Evolutionary conservation across 2,113 vertebrate species (phyloP).

Genomic region (Tylochromis polylepis): DNA sequence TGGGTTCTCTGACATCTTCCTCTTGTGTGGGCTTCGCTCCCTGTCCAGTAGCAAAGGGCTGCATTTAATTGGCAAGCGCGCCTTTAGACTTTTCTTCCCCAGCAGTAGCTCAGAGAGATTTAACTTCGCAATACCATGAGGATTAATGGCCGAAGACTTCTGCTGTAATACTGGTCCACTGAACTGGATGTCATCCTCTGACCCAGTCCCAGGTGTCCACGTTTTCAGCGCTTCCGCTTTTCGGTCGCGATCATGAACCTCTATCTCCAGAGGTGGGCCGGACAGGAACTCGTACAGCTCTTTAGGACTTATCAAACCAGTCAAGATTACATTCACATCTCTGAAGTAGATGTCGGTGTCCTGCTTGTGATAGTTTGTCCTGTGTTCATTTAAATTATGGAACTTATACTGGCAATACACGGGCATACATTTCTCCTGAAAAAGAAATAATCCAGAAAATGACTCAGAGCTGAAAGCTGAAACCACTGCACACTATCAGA

Average conservation of each 20-base stretch:
- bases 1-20: background rate
- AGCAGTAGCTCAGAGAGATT: slow-evolving; percentile 73
- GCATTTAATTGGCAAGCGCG: slow-evolving; percentile 65
- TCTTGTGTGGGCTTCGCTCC: background rate
- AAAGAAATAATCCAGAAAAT: background rate
- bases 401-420: slow-evolving; percentile 84
- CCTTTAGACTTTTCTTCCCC: slow-evolving; percentile 67
- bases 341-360: slow-evolving; percentile 71
- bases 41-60: slow-evolving; percentile 18
- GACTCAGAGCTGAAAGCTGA: background rate
- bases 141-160: slow-evolving; percentile 40
- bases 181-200: slow-evolving; percentile 45
- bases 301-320: slow-evolving; percentile 64
- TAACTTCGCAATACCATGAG: slow-evolving; percentile 74
- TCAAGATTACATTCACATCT: slow-evolving; percentile 79
- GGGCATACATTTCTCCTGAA: slow-evolving; percentile 73
- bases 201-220: slow-evolving; percentile 56
- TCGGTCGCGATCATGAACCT: slow-evolving; percentile 82
- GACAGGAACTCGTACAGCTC: slow-evolving; percentile 72
- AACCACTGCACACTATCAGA: background rate
- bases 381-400: slow-evolving; percentile 60
- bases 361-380: slow-evolving; percentile 68
- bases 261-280: slow-evolving; percentile 78
- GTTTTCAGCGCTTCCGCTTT: slow-evolving; percentile 31
- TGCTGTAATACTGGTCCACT: background rate